Base-by-base conservation (phyloP, 1,140 invertebrate genomes). In the Marisa cornuarietis region DNA sequence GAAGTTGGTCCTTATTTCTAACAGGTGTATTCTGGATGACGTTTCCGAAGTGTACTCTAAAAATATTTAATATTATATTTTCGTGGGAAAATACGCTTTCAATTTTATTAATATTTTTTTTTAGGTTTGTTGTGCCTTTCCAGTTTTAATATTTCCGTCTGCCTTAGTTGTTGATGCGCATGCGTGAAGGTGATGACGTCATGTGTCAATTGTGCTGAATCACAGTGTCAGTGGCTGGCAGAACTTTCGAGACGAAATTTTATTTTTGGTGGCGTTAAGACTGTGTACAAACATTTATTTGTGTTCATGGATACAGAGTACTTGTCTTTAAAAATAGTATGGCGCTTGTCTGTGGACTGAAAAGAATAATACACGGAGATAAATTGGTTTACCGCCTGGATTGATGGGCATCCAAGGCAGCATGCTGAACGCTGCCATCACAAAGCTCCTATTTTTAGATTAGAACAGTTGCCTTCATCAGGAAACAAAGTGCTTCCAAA, bases 121-220 rank as follows among this genome's bases (percentile, higher is more conserved):
- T 11, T 69, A 62, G 51, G 58, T 65, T 61, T 73, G 58, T 52
- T 63, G 52, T 14, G 66, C 31, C 52, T 69, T 31, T 18, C 11
- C 51, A 1, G 71, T n/a, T 54, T 2, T 13, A 79, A 66, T 79
- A 62, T 81, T 79, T 58, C 66, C n/a, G n/a, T n/a, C n/a, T n/a
- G n/a, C n/a, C 76, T 69, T 20, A n/a, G n/a, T 24, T 42, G 42
- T 58, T 75, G 54, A 79, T 79, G 75, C 81, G 82, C 84, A 80
- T 85, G 85, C 81, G 83, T 79, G 31, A 63, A 9, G 18, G n/a
- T 52, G 13, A 65, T 87, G 83, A 83, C 84, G 85, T 86, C 84
- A 87, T 22, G 78, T 82, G 84, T 85, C 87, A 83, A 87, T 79
- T 81, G 63, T 80, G 87, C 87, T 85, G 83, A 84, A 75, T 88